These are phyloP conservation scores for Apus apus DNA, from an alignment of 2,113 vertebrate genomes.

Conservation along the genomic window DNA sequence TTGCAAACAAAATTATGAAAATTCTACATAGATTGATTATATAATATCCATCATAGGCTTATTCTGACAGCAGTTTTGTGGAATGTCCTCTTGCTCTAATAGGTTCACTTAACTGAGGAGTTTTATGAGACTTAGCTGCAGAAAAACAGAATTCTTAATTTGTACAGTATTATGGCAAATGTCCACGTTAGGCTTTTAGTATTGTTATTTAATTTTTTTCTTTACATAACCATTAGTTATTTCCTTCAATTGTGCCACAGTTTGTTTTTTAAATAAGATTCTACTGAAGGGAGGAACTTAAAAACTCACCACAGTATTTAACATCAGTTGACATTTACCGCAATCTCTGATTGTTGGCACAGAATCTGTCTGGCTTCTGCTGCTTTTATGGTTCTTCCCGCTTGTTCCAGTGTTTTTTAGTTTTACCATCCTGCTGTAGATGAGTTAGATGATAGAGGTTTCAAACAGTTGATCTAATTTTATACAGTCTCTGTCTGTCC, in stretches of 20 bases:
- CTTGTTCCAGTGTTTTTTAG: constrained; percentile 55
- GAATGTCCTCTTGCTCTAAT: constrained; percentile 1
- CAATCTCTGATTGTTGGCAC: constrained; percentile 71
- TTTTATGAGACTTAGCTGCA: background rate
- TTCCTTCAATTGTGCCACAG: constrained; percentile 70
- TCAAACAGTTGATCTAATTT: constrained; percentile 1
- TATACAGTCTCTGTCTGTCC: background rate
- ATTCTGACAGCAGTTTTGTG: background rate
- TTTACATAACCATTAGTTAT: constrained; percentile 69
- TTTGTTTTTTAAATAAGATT: constrained; percentile 64
- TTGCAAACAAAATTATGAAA: background rate
- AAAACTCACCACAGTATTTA: constrained; percentile 66
- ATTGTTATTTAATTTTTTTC: constrained; percentile 66
- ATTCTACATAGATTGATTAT: background rate
- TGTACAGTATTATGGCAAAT: constrained; percentile 27
- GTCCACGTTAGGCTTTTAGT: constrained; percentile 22
- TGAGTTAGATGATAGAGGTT: constrained; percentile 33
- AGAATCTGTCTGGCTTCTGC: constrained; percentile 64
- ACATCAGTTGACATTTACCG: constrained; percentile 72
- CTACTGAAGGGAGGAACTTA: constrained; percentile 61
- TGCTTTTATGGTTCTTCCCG: constrained; percentile 64
- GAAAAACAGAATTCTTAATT: constrained; percentile 7
- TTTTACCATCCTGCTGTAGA: constrained; percentile 53
- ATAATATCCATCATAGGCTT: background rate
- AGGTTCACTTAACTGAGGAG: background rate